Base-by-base conservation (phyloP, 2,888 invertebrate species). In the Entomobrya proxima region DNA sequence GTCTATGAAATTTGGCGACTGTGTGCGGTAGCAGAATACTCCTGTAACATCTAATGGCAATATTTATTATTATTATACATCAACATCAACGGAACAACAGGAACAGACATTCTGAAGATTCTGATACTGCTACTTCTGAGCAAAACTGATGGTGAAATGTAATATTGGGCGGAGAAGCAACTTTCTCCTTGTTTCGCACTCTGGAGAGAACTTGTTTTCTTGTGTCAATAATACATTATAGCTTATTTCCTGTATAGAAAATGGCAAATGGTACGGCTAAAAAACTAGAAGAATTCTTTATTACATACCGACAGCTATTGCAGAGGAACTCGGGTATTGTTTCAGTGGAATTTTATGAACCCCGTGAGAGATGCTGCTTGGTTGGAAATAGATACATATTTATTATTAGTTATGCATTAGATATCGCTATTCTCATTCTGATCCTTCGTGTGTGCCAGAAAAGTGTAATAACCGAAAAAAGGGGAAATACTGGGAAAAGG, bases 181-280 rank as follows among this genome's bases (percentile, higher is more conserved):
- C 30, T 69, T 69, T 69, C 27, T 69, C 24, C 47, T 58, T 76
- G 32, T 52, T 75, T 75, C 30, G 21, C 37, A 32, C 67, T 47
- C 67, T 18, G 1, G 55, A 69, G 69, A 40, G 37, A 76, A n/a
- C n/a, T n/a, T 76, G 35, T 61, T 75, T 80, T 40, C 44, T 67
- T 78, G 77, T 78, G 69, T 84, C 85, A 85, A 85, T 85, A 85
- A 75, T 85, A 64, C 84, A 78, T 79, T 85, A 55, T 9, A 74
- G 40, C 78, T 83, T 83, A 30, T 30, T 72, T 72, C 30, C 72
- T 72, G 50, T 44, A 72, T 18, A 44, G 69, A 64, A 64, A 64
- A 64, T 64, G 21, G 64, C 18, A 40, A 67, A 67, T 58, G 30
- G 40, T 11, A 24, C 40, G 40, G 15, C 11, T 40, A 24, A 55